These are phyloP conservation scores for Phylloscopus trochiloides DNA, from an alignment of 2,113 vertebrate genomes.

Conservation along the genomic window DNA sequence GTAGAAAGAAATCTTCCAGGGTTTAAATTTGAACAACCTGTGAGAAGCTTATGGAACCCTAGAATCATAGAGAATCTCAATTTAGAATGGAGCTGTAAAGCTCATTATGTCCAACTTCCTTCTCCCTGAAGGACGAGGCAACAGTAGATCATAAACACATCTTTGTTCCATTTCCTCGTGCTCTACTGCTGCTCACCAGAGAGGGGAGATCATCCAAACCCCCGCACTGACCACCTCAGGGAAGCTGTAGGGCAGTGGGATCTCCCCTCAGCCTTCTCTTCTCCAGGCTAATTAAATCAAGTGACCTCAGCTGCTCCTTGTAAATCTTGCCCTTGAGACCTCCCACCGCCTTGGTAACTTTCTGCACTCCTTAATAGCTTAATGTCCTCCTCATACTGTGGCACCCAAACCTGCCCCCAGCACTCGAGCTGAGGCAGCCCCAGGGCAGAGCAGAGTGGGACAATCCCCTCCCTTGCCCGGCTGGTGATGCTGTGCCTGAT, in stretches of 20 bases:
- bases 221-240: too few relatives aligned
- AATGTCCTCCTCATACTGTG: not conserved
- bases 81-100: not conserved
- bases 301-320: not conserved
- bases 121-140: not conserved
- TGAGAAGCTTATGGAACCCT: not conserved
- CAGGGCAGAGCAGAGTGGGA: not conserved
- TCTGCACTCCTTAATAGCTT: not conserved
- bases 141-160: not conserved
- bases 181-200: not conserved
- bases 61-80: not conserved
- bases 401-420: fast-evolving
- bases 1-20: not conserved
- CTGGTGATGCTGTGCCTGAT: not conserved
- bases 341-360: not conserved
- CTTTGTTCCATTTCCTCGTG: not conserved
- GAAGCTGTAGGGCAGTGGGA: fast-evolving
- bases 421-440: fast-evolving
- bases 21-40: not conserved
- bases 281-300: not conserved
- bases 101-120: not conserved
- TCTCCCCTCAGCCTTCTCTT: not conserved
- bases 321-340: not conserved
- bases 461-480: fast-evolving
- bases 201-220: not conserved